These are phyloP conservation scores for Perca schrenkii DNA, from an alignment of 2,113 vertebrate species.

Conservation along the genomic window DNA sequence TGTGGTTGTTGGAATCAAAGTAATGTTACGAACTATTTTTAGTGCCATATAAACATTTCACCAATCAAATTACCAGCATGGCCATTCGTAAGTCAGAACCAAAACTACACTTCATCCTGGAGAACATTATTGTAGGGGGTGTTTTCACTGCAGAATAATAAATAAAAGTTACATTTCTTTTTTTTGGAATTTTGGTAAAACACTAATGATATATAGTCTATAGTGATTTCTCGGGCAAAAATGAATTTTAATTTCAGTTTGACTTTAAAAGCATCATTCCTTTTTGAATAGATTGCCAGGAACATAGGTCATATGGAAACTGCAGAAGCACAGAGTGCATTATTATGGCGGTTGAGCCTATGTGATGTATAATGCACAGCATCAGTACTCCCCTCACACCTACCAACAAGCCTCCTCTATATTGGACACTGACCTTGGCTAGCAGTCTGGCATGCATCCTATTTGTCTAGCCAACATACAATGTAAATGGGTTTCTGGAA, in stretches of 20 bases:
- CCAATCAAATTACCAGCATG: too few relatives aligned
- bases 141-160: neutral
- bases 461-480: constrained; percentile 63
- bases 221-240: too few relatives aligned
- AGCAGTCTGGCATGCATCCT: constrained; percentile 58
- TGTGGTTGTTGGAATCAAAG: too few relatives aligned
- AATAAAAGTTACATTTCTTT: neutral
- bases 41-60: neutral
- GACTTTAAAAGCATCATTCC: neutral
- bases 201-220: too few relatives aligned
- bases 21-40: neutral
- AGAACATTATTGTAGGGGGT: neutral
- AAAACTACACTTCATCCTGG: neutral
- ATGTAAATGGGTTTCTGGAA: constrained; percentile 79
- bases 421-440: constrained; percentile 68
- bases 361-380: constrained; percentile 18
- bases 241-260: neutral
- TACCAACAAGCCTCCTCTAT: constrained; percentile 38
- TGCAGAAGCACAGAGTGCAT: constrained; percentile 5
- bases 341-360: neutral
- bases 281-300: neutral
- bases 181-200: neutral
- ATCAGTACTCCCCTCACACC: constrained; percentile 70
- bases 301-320: neutral
- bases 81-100: neutral